Conservation (phyloP, 2,797 vertebrate species). For the Syndactyla subalaris region DNA sequence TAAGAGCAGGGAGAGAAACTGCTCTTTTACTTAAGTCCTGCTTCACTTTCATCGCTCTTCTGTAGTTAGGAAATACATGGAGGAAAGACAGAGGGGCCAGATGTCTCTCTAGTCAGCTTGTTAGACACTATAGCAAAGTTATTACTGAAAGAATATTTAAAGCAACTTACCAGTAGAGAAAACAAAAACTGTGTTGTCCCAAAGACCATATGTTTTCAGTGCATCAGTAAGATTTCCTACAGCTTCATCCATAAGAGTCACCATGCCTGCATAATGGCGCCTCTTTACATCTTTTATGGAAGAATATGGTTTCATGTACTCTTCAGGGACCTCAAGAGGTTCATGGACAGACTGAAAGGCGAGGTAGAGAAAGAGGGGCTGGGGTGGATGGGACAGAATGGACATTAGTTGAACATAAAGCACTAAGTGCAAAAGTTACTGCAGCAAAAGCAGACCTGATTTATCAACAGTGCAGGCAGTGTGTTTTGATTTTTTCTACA, state of each 20-base stretch:
- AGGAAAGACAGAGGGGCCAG: background rate
- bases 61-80: background rate
- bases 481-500: background rate
- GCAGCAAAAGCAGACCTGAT: background rate
- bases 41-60: background rate
- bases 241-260: slow-evolving; percentile 92
- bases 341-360: slow-evolving; percentile 91
- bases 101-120: background rate
- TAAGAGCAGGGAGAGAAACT: background rate
- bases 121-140: background rate
- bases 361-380: slow-evolving; percentile 95
- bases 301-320: slow-evolving; percentile 83
- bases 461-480: background rate
- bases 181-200: slow-evolving; percentile 90
- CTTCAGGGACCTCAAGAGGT: slow-evolving; percentile 89
- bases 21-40: background rate
- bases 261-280: slow-evolving; percentile 91
- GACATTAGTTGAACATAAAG: slow-evolving; percentile 2
- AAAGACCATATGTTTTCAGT: slow-evolving; percentile 82
- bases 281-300: slow-evolving; percentile 85
- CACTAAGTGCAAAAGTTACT: background rate
- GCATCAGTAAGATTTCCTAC: slow-evolving; percentile 91
- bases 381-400: slow-evolving; percentile 17
- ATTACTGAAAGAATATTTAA: slow-evolving; percentile 11
- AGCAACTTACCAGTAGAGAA: slow-evolving; percentile 91